Evolutionary conservation across 2,113 vertebrate species (phyloP).

Genomic region (Microtus pennsylvanicus): DNA sequence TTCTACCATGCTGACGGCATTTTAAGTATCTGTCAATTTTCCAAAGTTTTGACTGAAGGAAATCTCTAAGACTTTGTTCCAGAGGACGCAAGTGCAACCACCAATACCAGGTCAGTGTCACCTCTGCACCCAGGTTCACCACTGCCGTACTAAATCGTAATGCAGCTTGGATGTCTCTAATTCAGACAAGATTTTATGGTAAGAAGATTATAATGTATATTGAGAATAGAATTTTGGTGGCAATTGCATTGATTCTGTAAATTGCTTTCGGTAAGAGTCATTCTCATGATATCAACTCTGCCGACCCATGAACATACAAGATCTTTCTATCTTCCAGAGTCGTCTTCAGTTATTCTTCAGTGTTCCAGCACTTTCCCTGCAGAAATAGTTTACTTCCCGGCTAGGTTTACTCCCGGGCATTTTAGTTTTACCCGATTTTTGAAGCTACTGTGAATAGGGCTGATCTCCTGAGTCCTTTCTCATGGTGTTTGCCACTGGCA

Average conservation of each 20-base stretch:
- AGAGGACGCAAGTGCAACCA: slow-evolving; percentile 45
- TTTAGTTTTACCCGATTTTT: background rate
- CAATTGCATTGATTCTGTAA: background rate
- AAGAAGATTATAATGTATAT: background rate
- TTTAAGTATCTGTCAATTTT: slow-evolving; percentile 67
- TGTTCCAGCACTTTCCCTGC: background rate
- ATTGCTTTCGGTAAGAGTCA: background rate
- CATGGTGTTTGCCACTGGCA: no score
- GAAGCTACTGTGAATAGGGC: background rate
- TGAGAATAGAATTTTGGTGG: background rate
- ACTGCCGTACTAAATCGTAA: background rate
- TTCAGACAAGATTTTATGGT: slow-evolving; percentile 21
- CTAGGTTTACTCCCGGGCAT: background rate
- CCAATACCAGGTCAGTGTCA: slow-evolving; percentile 64
- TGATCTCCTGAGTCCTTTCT: background rate
- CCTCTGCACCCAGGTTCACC: background rate
- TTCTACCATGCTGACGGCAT: slow-evolving; percentile 54
- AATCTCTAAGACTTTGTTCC: slow-evolving; percentile 49
- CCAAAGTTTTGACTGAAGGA: slow-evolving; percentile 58
- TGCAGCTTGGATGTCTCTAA: slow-evolving; percentile 18
- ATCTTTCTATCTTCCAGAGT: background rate
- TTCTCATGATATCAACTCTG: background rate
- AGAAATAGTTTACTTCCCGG: background rate
- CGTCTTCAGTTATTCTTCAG: background rate
- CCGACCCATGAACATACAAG: background rate